Conservation (phyloP, 1,140 invertebrate genomes). For the Ptiloglossa arizonensis region DNA sequence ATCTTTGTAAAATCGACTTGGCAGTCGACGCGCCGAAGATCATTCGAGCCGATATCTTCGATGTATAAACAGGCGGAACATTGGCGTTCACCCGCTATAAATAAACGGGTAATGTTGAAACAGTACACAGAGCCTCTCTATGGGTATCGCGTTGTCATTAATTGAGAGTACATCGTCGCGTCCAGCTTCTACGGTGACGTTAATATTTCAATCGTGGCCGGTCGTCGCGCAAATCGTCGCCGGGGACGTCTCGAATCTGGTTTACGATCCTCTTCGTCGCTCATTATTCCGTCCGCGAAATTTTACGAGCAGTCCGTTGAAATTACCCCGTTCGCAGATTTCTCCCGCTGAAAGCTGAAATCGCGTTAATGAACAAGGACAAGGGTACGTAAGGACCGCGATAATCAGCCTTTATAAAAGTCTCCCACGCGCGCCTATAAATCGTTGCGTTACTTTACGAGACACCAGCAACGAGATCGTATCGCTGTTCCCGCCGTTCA, state of each 20-base stretch:
- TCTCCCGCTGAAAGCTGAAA: not conserved
- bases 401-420: slow-evolving; percentile 37
- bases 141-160: not conserved
- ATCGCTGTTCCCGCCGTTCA: not conserved
- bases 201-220: not conserved
- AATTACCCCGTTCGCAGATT: not conserved
- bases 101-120: not conserved
- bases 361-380: slow-evolving; percentile 34
- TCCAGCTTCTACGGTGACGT: not conserved
- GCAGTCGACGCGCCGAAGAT: not conserved
- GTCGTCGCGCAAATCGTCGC: not conserved
- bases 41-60: not conserved
- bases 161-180: not conserved
- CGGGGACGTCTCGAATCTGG: slow-evolving; percentile 19
- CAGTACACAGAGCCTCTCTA: not conserved
- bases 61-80: not conserved
- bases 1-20: too few relatives aligned
- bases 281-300: slow-evolving; percentile 9
- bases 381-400: slow-evolving; percentile 24
- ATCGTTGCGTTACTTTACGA: slow-evolving; percentile 28
- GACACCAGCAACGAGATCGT: slow-evolving; percentile 29
- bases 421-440: slow-evolving; percentile 46
- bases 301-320: slow-evolving; percentile 18
- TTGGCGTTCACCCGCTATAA: not conserved
- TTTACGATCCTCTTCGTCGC: slow-evolving; percentile 27